These are phyloP conservation scores for Cebidichthys violaceus DNA, from an alignment of 2,113 vertebrate genomes.

Conservation along the genomic window DNA sequence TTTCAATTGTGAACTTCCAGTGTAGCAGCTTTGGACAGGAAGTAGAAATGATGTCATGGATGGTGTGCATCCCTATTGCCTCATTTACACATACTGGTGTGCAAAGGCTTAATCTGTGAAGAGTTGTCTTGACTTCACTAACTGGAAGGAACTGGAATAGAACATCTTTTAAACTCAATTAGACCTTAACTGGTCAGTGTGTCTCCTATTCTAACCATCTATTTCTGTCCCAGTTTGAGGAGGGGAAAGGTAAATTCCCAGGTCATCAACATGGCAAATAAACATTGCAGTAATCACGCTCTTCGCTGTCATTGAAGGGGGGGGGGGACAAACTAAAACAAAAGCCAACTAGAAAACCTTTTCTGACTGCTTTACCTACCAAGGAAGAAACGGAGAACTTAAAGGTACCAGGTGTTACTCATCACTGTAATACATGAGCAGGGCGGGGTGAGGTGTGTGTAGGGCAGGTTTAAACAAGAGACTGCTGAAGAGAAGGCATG, in stretches of 20 bases:
- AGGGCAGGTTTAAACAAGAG: conserved; percentile 38
- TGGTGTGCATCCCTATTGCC: conserved; percentile 25
- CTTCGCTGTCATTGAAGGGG: neutral
- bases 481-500: neutral
- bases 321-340: conserved; percentile 2
- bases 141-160: neutral
- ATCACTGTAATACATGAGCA: neutral
- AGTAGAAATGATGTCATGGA: conserved; percentile 50
- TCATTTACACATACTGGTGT: conserved; percentile 12
- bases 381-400: neutral
- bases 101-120: neutral
- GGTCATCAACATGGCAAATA: neutral
- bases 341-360: neutral
- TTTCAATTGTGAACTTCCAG: conserved; percentile 51
- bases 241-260: neutral
- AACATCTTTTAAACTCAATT: conserved; percentile 14
- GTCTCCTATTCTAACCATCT: conserved; percentile 1
- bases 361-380: neutral
- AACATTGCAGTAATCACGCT: neutral
- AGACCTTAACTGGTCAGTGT: conserved; percentile 23
- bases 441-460: conserved; percentile 26
- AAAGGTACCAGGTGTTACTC: conserved; percentile 2
- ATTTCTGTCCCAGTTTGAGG: neutral
- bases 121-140: neutral
- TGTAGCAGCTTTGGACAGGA: conserved; percentile 52